A percentile compares a stretch with the other conserved stretches of the same genome.
Conservation (phyloP, 64 coral and sea anemone genomes). For the Trachythela sp. region DNA sequence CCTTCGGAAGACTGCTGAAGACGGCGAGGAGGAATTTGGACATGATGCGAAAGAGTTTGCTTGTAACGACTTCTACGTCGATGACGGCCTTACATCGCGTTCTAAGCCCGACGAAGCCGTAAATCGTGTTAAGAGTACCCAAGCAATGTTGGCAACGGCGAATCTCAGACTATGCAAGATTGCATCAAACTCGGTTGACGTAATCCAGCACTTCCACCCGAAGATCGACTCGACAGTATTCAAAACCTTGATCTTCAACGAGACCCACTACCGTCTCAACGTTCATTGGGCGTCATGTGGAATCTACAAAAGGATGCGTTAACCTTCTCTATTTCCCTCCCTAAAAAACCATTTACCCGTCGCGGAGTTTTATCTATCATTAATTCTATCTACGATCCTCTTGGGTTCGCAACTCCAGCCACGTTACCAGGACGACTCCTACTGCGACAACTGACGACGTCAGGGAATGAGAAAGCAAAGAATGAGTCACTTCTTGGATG, state of each 20-base stretch:
- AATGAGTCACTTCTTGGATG: background rate
- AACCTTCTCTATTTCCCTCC: background rate
- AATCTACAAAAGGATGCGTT: background rate
- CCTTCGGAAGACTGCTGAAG: no score
- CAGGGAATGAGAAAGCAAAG: background rate
- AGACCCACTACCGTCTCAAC: background rate
- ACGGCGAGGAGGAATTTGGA: background rate
- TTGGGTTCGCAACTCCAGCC: background rate
- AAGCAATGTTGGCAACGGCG: constrained; percentile 2
- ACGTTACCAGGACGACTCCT: background rate
- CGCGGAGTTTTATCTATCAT: background rate
- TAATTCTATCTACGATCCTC: background rate
- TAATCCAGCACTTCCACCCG: background rate
- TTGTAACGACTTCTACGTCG: background rate
- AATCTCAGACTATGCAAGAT: constrained; percentile 16
- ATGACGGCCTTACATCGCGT: constrained; percentile 20
- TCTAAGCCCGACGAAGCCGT: background rate
- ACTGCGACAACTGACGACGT: background rate
- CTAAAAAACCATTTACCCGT: background rate
- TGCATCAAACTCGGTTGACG: background rate
- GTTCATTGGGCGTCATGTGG: background rate
- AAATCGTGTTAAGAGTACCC: background rate
- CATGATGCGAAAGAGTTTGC: background rate
- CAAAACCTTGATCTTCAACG: background rate
- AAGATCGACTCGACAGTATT: constrained; percentile 1